These are phyloP conservation scores for Poicephalus gulielmi DNA, from an alignment of 2,113 vertebrate genomes.

Conservation along the genomic window DNA sequence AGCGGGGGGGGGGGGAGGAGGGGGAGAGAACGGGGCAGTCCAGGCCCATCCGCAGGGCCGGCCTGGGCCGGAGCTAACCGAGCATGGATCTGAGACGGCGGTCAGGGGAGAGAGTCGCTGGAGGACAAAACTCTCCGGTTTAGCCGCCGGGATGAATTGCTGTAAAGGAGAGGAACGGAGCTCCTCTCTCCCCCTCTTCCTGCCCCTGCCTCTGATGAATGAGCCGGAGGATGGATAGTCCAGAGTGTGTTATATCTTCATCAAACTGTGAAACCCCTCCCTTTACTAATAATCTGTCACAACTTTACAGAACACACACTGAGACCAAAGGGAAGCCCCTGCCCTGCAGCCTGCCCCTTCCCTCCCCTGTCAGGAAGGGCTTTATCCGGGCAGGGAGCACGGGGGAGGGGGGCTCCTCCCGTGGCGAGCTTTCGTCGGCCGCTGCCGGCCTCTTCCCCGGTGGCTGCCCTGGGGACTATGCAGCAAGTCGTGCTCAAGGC, in stretches of 20 bases:
- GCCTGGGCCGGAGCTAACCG: neutral
- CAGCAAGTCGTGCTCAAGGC: rapidly evolving
- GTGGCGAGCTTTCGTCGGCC: neutral
- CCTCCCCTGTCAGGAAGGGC: constrained; percentile 58
- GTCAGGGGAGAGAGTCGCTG: neutral
- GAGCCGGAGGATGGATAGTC: neutral
- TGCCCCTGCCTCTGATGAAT: neutral
- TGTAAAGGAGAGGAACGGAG: neutral
- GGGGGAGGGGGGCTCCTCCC: neutral
- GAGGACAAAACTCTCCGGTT: neutral
- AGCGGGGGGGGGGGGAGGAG: too few relatives aligned
- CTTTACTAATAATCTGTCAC: constrained; percentile 72
- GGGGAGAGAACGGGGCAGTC: neutral
- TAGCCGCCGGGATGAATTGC: constrained; percentile 27
- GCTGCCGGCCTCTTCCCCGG: neutral
- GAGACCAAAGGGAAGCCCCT: constrained; percentile 51
- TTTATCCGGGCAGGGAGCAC: constrained; percentile 16
- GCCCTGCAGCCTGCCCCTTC: constrained; percentile 56
- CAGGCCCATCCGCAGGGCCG: neutral
- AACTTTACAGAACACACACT: constrained; percentile 65
- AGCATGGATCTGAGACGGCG: neutral
- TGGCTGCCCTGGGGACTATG: neutral
- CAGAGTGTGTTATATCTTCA: constrained; percentile 54
- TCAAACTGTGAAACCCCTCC: constrained; percentile 59
- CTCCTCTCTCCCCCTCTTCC: neutral